Evolutionary conservation across 2,113 vertebrate species (phyloP).

Genomic region (Stictonetta naevosa): DNA sequence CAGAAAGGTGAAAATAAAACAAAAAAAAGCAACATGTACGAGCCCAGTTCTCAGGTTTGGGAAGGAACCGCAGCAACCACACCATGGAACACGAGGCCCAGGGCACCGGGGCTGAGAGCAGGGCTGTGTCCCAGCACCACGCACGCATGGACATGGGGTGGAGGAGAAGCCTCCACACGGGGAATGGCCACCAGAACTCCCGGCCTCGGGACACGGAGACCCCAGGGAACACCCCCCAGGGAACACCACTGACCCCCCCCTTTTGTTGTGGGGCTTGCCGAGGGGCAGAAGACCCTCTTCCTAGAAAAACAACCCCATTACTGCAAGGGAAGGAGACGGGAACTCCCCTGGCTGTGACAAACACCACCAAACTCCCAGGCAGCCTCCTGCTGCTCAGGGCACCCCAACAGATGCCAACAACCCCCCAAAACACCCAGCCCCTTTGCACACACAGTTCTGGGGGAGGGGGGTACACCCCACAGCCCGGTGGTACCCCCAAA

Average conservation of each 20-base stretch:
- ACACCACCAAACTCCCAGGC: accelerated
- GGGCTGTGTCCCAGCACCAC: not conserved
- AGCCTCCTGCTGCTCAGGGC: not conserved
- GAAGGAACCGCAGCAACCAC: accelerated
- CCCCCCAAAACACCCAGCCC: too few relatives aligned
- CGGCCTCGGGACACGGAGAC: accelerated
- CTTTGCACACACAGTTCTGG: too few relatives aligned
- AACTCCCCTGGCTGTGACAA: not conserved
- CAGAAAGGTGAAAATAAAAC: not conserved
- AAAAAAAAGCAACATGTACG: accelerated
- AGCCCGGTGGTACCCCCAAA: too few relatives aligned
- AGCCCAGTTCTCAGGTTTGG: not conserved
- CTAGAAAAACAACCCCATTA: too few relatives aligned
- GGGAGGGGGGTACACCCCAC: accelerated
- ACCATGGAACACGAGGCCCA: accelerated
- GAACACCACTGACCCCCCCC: accelerated
- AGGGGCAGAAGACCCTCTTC: not conserved
- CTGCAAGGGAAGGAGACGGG: not conserved
- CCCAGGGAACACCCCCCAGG: not conserved
- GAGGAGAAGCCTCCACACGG: not conserved
- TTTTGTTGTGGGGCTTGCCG: too few relatives aligned
- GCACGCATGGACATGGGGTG: accelerated
- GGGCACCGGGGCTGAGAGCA: not conserved
- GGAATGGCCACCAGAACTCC: not conserved
- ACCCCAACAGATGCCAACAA: not conserved